Percentiles rank a stretch among this genome's conserved stretches.
phyloP scores from a whole-genome alignment of 2,113 vertebrate genomes.

The Zapus hudsonius region DNA sequence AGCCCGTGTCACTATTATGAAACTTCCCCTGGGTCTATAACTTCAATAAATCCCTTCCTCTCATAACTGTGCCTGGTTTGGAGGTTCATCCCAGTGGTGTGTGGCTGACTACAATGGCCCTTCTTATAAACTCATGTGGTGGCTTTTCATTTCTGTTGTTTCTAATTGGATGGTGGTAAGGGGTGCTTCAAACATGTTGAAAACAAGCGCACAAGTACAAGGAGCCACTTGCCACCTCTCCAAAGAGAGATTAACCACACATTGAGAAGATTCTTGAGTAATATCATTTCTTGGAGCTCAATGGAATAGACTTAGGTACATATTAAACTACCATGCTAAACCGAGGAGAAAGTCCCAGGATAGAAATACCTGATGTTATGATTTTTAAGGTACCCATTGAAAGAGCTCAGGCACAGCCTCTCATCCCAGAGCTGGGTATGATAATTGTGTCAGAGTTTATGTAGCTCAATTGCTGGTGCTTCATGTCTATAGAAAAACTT shows the following conservation, averaged over 20 bases:
- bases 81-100: too few relatives aligned
- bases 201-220: background rate
- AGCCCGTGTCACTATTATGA: too few relatives aligned
- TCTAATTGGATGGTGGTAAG: conserved; percentile 8
- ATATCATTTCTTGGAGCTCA: background rate
- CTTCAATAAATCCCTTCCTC: too few relatives aligned
- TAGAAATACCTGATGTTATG: background rate
- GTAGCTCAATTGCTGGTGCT: background rate
- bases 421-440: background rate
- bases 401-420: background rate
- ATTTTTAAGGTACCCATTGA: background rate
- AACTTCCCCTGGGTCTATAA: too few relatives aligned
- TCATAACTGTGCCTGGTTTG: too few relatives aligned
- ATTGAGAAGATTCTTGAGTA: background rate
- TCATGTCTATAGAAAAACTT: background rate
- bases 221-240: background rate
- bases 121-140: conserved; percentile 12
- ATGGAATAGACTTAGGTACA: background rate
- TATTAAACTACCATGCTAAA: background rate
- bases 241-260: background rate
- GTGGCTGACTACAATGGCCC: too few relatives aligned
- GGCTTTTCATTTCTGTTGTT: conserved; percentile 27
- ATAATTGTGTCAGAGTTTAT: background rate
- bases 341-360: background rate
- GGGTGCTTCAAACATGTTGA: background rate